Base-by-base conservation (phyloP, 2,113 vertebrate species). In the Callipepla squamata region DNA sequence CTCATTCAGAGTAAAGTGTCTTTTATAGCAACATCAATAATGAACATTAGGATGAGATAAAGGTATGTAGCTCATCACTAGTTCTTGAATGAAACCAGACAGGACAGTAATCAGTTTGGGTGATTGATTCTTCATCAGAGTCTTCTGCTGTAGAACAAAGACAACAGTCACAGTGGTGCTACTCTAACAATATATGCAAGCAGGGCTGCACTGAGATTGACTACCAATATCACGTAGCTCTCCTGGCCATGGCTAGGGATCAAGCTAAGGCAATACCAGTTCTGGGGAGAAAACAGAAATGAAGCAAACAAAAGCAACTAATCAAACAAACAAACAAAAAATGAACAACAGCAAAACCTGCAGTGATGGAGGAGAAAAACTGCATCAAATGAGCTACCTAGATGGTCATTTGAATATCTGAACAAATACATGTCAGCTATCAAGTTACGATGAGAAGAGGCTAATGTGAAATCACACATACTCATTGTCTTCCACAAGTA, bases 11-110 rank as follows among this genome's bases (percentile, higher is more conserved):
- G 6, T 50, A 44, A 62, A 75, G 53, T 22, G 88, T 59, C 51
- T 68, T 93, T 69, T 80, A 85, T 17, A 50, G 68, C 23, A 66
- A 62, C 53, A 88, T 62, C 83, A 90, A 48, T 83, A 93, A 90
- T 13, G 30, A 85, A 19, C 50, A 88, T 83, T 62, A 92, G 19
- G 68, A 66, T 47, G 57, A 13, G 38, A 88, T 84, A 92, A 86
- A 93, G 36, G 14, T 77, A 17, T 51, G 57, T 55, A 62, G 45
- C 28, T 93, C 87, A 80, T 75, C 65, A 23, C 32, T 44, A 25
- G 38, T 1, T 86, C 61, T 67, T 74, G 80, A 90, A 67, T 21
- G 63, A 90, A 69, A 80, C 45, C 83, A 85, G 70, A 48, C 23
- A 89, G 75, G 44, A 65, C 51, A 67, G 67, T 47, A 65, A 68